Conservation (phyloP, 2,888 invertebrate genomes). For the Amaurobius ferox region DNA sequence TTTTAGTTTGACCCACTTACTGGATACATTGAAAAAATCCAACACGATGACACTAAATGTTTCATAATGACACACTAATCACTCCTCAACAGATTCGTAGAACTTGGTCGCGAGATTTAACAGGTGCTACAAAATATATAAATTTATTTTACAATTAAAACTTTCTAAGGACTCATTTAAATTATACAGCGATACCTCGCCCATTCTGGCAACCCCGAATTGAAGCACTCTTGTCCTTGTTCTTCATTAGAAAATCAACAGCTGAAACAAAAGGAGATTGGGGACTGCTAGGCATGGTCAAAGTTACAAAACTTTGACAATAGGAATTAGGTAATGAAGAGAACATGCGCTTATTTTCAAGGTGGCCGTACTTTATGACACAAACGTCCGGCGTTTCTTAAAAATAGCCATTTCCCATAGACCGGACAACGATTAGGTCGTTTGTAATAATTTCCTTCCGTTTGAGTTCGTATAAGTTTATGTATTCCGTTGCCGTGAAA, state of each 20-base stretch:
- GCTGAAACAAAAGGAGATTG: constrained; percentile 2
- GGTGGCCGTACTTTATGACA: constrained; percentile 13
- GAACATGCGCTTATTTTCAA: constrained; percentile 8
- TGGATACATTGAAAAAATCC: no score
- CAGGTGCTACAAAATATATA: not conserved
- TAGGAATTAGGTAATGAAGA: constrained; percentile 5
- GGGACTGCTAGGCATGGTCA: not conserved
- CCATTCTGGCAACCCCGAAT: constrained; percentile 1
- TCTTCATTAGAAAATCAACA: not conserved
- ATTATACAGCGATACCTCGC: not conserved
- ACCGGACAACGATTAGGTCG: constrained; percentile 23
- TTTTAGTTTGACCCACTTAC: no score
- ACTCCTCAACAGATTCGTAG: not conserved
- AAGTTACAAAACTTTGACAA: constrained; percentile 11
- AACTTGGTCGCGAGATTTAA: not conserved
- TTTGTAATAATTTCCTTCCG: constrained; percentile 26
- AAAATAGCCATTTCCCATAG: not conserved
- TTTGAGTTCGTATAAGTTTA: not conserved
- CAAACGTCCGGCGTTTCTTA: constrained; percentile 27
- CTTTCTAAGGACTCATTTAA: no score
- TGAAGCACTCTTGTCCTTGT: not conserved
- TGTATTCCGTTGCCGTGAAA: not conserved
- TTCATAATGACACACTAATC: not conserved
- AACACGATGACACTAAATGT: no score
- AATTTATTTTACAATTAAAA: not conserved